Percentiles rank a stretch among this genome's conserved stretches.
Conservation (phyloP, 1,140 invertebrate genomes). For the Caenorhabditis brenneri region DNA sequence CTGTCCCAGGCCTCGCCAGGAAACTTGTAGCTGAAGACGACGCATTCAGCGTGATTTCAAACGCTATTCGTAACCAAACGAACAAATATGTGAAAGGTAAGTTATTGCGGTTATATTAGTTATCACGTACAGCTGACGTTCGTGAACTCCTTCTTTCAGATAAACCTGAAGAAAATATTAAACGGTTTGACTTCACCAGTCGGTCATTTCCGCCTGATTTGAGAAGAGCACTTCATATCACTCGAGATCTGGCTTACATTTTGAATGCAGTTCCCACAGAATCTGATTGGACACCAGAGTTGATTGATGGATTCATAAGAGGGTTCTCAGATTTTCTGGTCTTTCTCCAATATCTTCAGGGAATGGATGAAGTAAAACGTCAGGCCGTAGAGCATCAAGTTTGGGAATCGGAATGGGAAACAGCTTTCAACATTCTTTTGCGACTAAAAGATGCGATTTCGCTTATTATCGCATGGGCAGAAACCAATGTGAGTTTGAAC, state of each 20-base stretch:
- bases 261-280: constrained; percentile 60
- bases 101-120: constrained; percentile 2
- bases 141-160: constrained; percentile 66
- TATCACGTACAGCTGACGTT: neutral
- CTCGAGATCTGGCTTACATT: constrained; percentile 68
- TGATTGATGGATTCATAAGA: constrained; percentile 81
- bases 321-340: constrained; percentile 82
- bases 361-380: constrained; percentile 83
- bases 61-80: constrained; percentile 18
- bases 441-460: constrained; percentile 87
- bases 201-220: constrained; percentile 72
- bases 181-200: constrained; percentile 54
- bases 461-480: constrained; percentile 87
- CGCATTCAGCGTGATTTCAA: neutral
- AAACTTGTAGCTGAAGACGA: constrained; percentile 36
- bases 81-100: neutral
- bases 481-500: constrained; percentile 82
- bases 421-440: constrained; percentile 93
- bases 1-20: constrained; percentile 83
- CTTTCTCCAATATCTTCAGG: constrained; percentile 78
- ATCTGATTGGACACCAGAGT: constrained; percentile 60
- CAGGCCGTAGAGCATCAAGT: constrained; percentile 93
- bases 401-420: constrained; percentile 98
- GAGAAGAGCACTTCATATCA: constrained; percentile 78
- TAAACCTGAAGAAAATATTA: neutral